Percentiles rank a stretch among this genome's conserved stretches.
phyloP scores from a whole-genome alignment of 2,888 invertebrate genomes.

The Laspeyria flexula region DNA sequence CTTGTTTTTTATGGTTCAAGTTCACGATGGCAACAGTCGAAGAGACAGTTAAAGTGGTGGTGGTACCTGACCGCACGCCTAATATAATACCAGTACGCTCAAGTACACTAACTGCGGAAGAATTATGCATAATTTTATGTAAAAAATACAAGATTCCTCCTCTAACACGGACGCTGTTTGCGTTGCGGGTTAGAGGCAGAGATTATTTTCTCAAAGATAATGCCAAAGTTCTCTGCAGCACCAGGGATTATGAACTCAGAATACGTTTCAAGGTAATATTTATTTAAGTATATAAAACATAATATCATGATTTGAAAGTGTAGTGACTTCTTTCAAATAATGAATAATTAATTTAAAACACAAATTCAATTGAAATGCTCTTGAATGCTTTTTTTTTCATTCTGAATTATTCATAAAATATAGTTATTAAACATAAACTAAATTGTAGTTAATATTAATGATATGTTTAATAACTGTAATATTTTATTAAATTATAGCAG shows the following conservation, averaged over 20 bases:
- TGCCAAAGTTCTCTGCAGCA: constrained; percentile 70
- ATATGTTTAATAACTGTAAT: too few relatives aligned
- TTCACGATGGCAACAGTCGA: constrained; percentile 77
- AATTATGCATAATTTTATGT: constrained; percentile 90
- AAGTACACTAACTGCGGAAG: constrained; percentile 86
- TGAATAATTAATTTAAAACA: too few relatives aligned
- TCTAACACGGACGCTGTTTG: constrained; percentile 91
- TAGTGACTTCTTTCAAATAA: too few relatives aligned
- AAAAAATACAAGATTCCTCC: constrained; percentile 91
- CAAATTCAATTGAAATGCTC: too few relatives aligned
- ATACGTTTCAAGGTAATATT: constrained; percentile 90
- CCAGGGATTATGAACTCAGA: constrained; percentile 90
- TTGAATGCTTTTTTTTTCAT: too few relatives aligned
- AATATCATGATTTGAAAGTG: background rate
- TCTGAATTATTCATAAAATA: too few relatives aligned
- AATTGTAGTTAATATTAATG: too few relatives aligned
- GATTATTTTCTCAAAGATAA: constrained; percentile 90
- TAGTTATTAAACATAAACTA: too few relatives aligned
- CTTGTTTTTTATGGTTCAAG: constrained; percentile 71
- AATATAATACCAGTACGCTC: constrained; percentile 73
- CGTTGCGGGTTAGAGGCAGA: constrained; percentile 88
- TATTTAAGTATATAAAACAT: background rate
- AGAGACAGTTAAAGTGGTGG: constrained; percentile 77
- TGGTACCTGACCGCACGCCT: constrained; percentile 71
- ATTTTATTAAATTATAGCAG: too few relatives aligned